Evolutionary conservation across 1,140 invertebrate species (phyloP), one percentile per base, ranked within the genome.

Genomic region (Portunus trituberculatus): DNA sequence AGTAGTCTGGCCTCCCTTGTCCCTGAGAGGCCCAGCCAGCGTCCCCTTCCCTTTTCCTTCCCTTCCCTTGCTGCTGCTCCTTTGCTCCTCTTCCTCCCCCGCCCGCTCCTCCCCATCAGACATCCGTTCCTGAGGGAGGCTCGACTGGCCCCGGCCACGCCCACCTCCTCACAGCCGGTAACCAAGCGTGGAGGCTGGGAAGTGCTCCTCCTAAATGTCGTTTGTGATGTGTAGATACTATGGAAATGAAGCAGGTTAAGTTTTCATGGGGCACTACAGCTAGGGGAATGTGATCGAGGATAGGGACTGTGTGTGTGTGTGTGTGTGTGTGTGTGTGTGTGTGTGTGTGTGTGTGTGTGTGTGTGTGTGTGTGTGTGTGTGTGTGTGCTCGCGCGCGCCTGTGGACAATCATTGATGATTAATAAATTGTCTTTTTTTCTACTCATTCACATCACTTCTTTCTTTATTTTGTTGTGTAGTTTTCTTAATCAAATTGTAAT

Each of bases 221-320:
- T 93, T 93, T 93, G 92, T 93, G 92, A 93, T 93, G 92, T 93
- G 92, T 87, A 93, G 92, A 93, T 93, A 48, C 92, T 93, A 93
- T 93, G 92, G 92, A 93, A 93, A 93, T 93, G 92, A 59, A 59
- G 83, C 48, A 87, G 92, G 92, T 87, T 87, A 93, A 32, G 92
- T 93, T 93, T 93, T 93, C 92, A 93, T 93, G 39, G 83, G 83
- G 59, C 20, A 59, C n/a, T 20, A 59, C 31, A n/a, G n/a, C 46
- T 32, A 59, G 20, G 67, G 91, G 67, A 45, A 45, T 31, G 91
- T 39, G 76, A 92, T 83, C 59, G 28, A 25, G n/a, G 29, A 20
- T 76, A 12, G 6, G 28, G 90, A 32, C n/a, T 46, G 39, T 87
- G 39, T 87, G 39, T 87, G 84, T 87, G 39, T 87, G 39, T 87